phyloP scores from a whole-genome alignment of 37 sponge, comb jelly and placozoan genomes.

The Hormiphora californensis region DNA sequence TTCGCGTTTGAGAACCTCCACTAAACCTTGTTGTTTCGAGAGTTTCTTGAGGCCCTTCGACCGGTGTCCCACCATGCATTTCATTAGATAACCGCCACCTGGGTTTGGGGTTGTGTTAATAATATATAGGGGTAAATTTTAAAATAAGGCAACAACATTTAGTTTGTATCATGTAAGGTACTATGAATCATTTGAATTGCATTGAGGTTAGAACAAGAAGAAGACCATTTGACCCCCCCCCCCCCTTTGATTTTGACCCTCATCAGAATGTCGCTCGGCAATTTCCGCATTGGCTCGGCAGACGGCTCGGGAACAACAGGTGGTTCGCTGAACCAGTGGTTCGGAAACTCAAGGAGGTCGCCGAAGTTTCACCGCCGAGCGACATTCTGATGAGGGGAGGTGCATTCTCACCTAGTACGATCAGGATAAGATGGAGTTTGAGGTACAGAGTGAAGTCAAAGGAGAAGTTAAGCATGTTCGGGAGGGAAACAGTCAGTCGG shows the following conservation, averaged over 20 bases:
- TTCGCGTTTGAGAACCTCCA: background rate
- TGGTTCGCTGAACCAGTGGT: too few species aligned
- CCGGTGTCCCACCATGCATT: background rate
- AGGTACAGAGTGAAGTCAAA: slow-evolving; percentile 59
- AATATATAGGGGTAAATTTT: background rate
- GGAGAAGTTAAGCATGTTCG: slow-evolving; percentile 67
- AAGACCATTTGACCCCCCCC: too few species aligned
- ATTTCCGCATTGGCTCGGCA: too few species aligned
- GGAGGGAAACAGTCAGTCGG: slow-evolving; percentile 59
- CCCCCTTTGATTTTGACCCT: too few species aligned
- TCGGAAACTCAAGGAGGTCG: too few species aligned
- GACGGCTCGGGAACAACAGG: too few species aligned
- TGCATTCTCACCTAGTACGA: slow-evolving; percentile 62
- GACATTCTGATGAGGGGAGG: too few species aligned
- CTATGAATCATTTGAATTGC: background rate
- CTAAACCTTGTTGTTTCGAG: background rate
- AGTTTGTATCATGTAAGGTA: background rate
- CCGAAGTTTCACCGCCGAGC: too few species aligned
- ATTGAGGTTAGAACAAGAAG: background rate
- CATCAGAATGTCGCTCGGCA: too few species aligned
- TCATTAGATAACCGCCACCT: background rate
- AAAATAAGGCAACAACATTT: background rate
- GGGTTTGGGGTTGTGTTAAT: background rate
- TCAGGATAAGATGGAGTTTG: slow-evolving; percentile 54
- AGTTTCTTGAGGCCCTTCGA: background rate